Conservation (phyloP, 2,888 invertebrate genomes). For the Watsonalla binaria region DNA sequence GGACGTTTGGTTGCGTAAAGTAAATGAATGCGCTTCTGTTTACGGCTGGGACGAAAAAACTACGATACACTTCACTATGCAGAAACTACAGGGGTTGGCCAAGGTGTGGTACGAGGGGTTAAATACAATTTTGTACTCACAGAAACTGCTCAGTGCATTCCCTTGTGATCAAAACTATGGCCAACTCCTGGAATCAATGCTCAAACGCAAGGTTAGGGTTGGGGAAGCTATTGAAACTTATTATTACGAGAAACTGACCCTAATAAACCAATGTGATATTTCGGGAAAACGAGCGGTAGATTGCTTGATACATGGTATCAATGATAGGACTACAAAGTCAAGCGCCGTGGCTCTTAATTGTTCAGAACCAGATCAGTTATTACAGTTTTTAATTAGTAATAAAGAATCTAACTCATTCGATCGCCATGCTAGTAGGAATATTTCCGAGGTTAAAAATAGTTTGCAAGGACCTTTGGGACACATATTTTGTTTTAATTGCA, state of each 20-base stretch:
- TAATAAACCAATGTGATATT: conserved; percentile 11
- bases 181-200: not conserved
- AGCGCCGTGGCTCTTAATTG: conserved; percentile 17
- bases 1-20: too few species aligned
- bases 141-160: not conserved
- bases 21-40: conserved; percentile 8
- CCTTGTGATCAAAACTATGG: too few species aligned
- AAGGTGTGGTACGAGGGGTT: conserved; percentile 17
- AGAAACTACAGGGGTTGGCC: conserved; percentile 18
- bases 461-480: not conserved
- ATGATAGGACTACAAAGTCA: conserved; percentile 14
- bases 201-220: not conserved
- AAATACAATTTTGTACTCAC: conserved; percentile 9
- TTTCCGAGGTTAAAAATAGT: not conserved
- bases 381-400: conserved; percentile 15
- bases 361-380: conserved; percentile 10
- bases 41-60: conserved; percentile 16
- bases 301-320: conserved; percentile 20
- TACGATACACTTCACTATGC: conserved; percentile 14
- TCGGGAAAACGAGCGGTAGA: conserved; percentile 17
- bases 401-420: conserved; percentile 3
- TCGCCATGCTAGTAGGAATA: not conserved
- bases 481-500: conserved; percentile 16
- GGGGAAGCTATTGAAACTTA: conserved; percentile 11
- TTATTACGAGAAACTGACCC: conserved; percentile 14